Conservation (phyloP, 2,888 invertebrate genomes). For the Eurois occulta region DNA sequence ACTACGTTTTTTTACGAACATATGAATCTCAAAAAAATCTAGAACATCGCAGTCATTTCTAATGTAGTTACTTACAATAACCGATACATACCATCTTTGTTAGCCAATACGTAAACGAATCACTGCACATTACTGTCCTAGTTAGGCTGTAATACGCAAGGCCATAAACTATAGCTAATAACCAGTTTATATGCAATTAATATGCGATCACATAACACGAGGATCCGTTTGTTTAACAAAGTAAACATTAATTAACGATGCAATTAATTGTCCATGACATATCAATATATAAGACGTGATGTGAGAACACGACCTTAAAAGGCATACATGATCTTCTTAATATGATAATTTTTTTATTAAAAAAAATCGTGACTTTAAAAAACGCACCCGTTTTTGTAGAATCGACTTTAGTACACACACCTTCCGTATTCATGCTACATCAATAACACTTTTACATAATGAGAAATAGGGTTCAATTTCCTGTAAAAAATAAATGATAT, state of each 20-base stretch:
- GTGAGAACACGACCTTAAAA: conserved; percentile 27
- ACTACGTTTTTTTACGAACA: background rate
- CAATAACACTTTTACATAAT: conserved; percentile 56
- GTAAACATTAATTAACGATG: conserved; percentile 60
- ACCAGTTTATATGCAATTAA: conserved; percentile 40
- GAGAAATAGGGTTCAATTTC: conserved; percentile 62
- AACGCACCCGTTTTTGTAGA: conserved; percentile 27
- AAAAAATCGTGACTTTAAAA: conserved; percentile 36
- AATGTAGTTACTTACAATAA: conserved; percentile 15
- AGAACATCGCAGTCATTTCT: background rate
- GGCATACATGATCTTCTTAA: conserved; percentile 15
- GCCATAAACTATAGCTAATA: conserved; percentile 31
- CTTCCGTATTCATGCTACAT: conserved; percentile 43
- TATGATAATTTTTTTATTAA: too few relatives aligned
- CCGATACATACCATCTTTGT: conserved; percentile 4
- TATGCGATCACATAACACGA: conserved; percentile 36
- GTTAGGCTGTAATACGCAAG: conserved; percentile 27
- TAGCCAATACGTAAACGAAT: conserved; percentile 27
- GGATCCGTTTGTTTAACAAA: conserved; percentile 38
- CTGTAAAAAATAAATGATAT: conserved; percentile 51
- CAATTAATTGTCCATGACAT: conserved; percentile 64
- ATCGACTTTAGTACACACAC: conserved; percentile 4
- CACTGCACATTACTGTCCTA: conserved; percentile 30
- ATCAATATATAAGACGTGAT: conserved; percentile 43
- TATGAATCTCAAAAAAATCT: background rate